Conservation (phyloP, 2,888 invertebrate genomes). For the Xanthia togata region DNA sequence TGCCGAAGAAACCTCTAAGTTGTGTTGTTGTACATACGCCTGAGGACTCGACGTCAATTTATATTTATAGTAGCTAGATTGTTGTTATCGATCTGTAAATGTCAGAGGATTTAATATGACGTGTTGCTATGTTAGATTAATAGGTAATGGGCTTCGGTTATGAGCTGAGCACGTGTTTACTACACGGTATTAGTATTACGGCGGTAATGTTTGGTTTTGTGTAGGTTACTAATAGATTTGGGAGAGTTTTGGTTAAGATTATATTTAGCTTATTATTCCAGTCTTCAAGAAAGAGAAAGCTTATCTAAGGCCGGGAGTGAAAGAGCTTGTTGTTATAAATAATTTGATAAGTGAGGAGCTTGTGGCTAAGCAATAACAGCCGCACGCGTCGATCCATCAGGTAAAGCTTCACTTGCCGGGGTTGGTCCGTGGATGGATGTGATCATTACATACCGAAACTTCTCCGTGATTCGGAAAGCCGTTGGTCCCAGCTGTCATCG, state of each 20-base stretch:
- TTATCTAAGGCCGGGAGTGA: too few species aligned
- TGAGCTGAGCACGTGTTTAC: conserved; percentile 9
- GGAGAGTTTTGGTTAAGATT: not conserved
- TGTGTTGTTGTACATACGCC: conserved; percentile 7
- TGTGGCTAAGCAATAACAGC: too few species aligned
- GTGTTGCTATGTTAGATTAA: conserved; percentile 38
- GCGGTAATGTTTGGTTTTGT: not conserved
- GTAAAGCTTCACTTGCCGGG: too few species aligned
- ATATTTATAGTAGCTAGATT: conserved; percentile 52
- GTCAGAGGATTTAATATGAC: conserved; percentile 52
- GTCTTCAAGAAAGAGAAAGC: not conserved
- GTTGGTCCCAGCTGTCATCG: too few species aligned
- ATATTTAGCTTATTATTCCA: not conserved
- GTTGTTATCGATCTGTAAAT: conserved; percentile 53
- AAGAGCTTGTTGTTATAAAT: too few species aligned
- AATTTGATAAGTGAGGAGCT: too few species aligned
- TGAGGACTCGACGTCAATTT: conserved; percentile 37
- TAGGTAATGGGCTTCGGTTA: conserved; percentile 37
- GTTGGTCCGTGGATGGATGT: too few species aligned
- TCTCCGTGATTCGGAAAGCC: too few species aligned
- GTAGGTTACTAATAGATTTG: conserved; percentile 1
- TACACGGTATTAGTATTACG: too few species aligned
- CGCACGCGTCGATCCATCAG: too few species aligned
- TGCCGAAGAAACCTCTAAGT: conserved; percentile 3
- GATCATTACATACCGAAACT: too few species aligned